These are phyloP conservation scores for Marmota flaviventris DNA, from an alignment of 2,113 vertebrate species.

Conservation along the genomic window DNA sequence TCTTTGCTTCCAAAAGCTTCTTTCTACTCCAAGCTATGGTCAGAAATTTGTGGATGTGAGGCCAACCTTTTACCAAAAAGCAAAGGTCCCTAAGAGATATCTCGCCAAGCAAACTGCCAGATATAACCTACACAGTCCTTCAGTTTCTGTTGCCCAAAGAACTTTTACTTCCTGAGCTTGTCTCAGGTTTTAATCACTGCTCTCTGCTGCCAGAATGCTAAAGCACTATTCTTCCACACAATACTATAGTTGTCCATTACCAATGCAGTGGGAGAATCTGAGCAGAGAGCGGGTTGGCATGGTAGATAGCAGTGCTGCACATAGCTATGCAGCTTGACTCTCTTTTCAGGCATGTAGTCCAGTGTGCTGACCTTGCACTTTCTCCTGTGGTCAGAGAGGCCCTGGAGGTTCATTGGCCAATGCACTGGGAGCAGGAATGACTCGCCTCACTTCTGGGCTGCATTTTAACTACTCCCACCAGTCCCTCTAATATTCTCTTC, in stretches of 20 bases:
- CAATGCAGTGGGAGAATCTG: too few species aligned
- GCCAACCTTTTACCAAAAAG: not conserved
- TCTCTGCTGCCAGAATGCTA: not conserved
- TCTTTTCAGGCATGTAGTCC: not conserved
- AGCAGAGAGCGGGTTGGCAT: accelerated
- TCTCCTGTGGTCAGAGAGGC: not conserved
- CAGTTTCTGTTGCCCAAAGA: not conserved
- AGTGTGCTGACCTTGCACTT: accelerated
- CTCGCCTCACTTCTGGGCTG: not conserved
- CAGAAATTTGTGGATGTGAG: not conserved
- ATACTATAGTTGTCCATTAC: not conserved
- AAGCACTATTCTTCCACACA: not conserved
- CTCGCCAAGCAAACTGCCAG: not conserved
- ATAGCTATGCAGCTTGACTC: accelerated
- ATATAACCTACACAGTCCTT: not conserved
- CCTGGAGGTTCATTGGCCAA: not conserved
- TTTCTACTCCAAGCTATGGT: not conserved
- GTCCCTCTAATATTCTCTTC: not conserved
- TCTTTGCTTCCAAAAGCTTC: not conserved
- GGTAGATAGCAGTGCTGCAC: accelerated
- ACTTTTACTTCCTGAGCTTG: not conserved
- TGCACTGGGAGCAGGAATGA: not conserved
- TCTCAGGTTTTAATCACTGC: not conserved
- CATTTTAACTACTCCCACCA: not conserved
- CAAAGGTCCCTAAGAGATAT: not conserved